Percentiles rank a stretch among this genome's conserved stretches.
phyloP scores from a whole-genome alignment of 2,797 vertebrate species.

The Amniataba percoides region DNA sequence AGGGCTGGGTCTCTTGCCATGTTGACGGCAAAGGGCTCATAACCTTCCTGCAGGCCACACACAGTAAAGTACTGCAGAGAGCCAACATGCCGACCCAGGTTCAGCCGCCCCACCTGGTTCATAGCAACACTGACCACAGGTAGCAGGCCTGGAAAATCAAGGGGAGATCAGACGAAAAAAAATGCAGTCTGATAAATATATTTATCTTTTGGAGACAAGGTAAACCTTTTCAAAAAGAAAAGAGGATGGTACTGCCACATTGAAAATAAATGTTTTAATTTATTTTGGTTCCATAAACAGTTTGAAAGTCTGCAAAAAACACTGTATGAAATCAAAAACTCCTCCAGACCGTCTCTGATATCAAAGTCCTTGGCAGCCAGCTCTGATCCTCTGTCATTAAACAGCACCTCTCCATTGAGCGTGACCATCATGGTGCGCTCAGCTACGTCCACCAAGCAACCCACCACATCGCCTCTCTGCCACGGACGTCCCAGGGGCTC shows the following conservation, averaged over 20 bases:
- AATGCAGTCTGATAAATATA: neutral
- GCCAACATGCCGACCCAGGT: slow-evolving; percentile 90
- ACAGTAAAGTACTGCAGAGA: slow-evolving; percentile 92
- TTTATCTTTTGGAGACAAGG: neutral
- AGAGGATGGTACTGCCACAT: neutral
- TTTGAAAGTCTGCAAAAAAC: neutral
- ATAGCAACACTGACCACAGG: slow-evolving; percentile 92
- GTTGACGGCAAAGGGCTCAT: slow-evolving; percentile 93
- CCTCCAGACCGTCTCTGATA: slow-evolving; percentile 87
- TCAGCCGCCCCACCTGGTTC: slow-evolving; percentile 92
- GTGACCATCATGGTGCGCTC: slow-evolving; percentile 94
- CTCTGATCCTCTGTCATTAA: slow-evolving; percentile 93
- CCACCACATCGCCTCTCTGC: slow-evolving; percentile 92
- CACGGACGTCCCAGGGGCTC: slow-evolving; percentile 91
- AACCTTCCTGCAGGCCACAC: slow-evolving; percentile 94
- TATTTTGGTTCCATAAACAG: neutral
- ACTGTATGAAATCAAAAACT: slow-evolving; percentile 25
- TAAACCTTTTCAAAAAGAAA: neutral
- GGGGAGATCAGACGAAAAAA: neutral
- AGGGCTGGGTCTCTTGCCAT: slow-evolving; percentile 92
- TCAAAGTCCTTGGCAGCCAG: slow-evolving; percentile 94
- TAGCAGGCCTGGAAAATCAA: slow-evolving; percentile 87
- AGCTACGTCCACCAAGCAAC: slow-evolving; percentile 93
- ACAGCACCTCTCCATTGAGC: slow-evolving; percentile 93
- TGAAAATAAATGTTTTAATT: neutral